phyloP scores from a whole-genome alignment of 2,797 vertebrate species.

The Falco biarmicus region DNA sequence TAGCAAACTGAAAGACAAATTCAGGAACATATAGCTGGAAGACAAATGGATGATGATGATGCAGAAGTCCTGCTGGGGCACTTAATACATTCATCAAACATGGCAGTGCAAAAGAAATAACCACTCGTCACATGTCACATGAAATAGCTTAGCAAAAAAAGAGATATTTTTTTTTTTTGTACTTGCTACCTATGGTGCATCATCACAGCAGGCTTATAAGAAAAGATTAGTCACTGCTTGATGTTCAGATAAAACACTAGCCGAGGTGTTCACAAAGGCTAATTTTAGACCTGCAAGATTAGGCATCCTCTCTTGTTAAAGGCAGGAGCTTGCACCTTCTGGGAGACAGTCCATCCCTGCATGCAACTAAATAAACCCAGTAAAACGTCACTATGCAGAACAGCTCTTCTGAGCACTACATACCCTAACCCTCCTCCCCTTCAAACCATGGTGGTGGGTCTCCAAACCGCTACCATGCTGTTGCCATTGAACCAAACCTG shows the following conservation, averaged over 20 bases:
- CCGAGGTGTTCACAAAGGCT: not conserved
- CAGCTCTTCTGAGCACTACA: not conserved
- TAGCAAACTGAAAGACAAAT: conserved; percentile 37
- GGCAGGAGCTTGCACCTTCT: not conserved
- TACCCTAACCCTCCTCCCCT: not conserved
- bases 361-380: not conserved
- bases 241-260: not conserved
- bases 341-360: not conserved
- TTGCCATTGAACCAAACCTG: not conserved
- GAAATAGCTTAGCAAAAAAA: not conserved
- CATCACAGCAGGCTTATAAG: not conserved
- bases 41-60: not conserved
- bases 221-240: not conserved
- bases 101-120: not conserved
- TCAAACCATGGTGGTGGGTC: not conserved
- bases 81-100: not conserved
- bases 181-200: not conserved
- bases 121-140: not conserved
- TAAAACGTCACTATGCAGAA: not conserved
- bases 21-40: conserved; percentile 17
- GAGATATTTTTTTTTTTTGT: not conserved
- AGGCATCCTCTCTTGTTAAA: not conserved
- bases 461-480: not conserved
- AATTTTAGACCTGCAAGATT: not conserved
- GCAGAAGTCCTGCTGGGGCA: conserved; percentile 3